Evolutionary conservation across 1,140 invertebrate species (phyloP), one percentile per base, ranked within the genome.

Genomic region (Colletes latitarsis): DNA sequence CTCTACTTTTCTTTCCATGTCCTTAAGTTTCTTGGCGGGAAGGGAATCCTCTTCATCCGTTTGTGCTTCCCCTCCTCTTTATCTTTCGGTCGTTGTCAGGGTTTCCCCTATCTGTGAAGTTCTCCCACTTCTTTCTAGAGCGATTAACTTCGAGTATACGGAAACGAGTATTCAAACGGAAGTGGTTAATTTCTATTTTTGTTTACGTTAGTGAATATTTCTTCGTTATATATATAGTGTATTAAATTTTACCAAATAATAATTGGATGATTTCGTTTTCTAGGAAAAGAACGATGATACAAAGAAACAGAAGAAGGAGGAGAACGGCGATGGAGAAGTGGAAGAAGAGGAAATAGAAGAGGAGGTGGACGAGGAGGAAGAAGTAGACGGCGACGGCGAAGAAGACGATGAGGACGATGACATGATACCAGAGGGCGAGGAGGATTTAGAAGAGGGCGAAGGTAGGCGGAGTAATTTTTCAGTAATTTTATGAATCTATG

Each of bases 241-340:
- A 30, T 30, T 30, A 30, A 30, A 30, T 30, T 1, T 30, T 30
- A 2, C 30, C 2, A 30, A 30, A 30, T 30, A 30, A 30, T 9
- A 55, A 64, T 8, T 21, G 6, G 1, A 14, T 71, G 82, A 62
- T 52, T 66, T 74, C 84, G 1, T 90, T 71, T 91, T 94, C 30
- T 87, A 96, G 96, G 96, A 96, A 72, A 96, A 96, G 93, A 94
- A 93, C 73, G 95, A 96, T 30, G 96, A 96, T 62, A 94, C 95
- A 63, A 97, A 97, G 94, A 97, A 96, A 94, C 95, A 95, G 89
- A 96, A 96, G 93, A 97, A 96, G 91, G 96, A 96, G 89, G 96
- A 96, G 87, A 96, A 96, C 88, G 96, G 96, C 21, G 95, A 94
- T 43, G 94, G 94, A 5, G 95, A 95, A 14, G 91, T 92, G 77